Conservation (phyloP, 2,113 vertebrate genomes). For the Dendrocopos noguchii region DNA sequence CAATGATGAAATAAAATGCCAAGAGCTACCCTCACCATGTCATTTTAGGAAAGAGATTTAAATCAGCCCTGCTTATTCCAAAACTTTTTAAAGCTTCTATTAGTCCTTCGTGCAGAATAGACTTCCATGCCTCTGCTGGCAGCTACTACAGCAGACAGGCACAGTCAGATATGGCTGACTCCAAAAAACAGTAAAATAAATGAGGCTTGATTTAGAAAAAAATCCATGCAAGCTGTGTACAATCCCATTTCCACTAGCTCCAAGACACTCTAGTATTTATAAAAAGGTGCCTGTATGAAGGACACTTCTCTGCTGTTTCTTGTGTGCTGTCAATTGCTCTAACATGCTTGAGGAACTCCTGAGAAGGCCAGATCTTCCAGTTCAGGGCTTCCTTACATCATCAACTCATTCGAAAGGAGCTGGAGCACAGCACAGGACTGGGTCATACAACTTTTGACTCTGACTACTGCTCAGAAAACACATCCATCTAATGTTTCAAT, state of each 20-base stretch:
- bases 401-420: background rate
- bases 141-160: background rate
- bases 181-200: background rate
- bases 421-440: background rate
- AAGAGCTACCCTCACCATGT: background rate
- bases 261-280: background rate
- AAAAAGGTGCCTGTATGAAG: background rate
- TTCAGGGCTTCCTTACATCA: background rate
- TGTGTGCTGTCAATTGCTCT: background rate
- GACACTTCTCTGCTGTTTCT: background rate
- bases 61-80: background rate
- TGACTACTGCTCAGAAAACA: background rate
- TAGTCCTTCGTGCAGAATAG: background rate
- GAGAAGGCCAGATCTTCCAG: background rate
- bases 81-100: background rate
- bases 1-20: background rate
- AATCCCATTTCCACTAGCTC: background rate
- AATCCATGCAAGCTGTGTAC: background rate
- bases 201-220: background rate
- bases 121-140: background rate
- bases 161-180: background rate
- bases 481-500: background rate
- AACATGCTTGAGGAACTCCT: background rate
- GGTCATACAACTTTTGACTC: background rate
- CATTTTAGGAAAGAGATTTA: background rate